Conservation (phyloP, 2,797 vertebrate species). For the Myotis planiceps region DNA sequence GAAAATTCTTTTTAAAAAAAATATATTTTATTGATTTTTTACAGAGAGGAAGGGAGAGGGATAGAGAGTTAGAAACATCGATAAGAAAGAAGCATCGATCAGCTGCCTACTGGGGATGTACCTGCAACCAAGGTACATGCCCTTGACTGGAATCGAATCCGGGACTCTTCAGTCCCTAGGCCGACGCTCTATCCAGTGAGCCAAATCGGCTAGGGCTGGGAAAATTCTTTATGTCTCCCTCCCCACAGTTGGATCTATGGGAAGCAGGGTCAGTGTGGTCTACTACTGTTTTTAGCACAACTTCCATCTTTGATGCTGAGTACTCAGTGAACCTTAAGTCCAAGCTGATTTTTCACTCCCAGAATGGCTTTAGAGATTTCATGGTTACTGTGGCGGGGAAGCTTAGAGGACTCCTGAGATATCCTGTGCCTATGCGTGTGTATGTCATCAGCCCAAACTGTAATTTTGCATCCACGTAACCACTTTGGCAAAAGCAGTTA, state of each 20-base stretch:
- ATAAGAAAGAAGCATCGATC: too few species aligned
- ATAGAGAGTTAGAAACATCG: too few species aligned
- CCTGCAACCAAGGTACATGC: too few species aligned
- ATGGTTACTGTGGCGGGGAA: background rate
- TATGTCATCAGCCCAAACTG: background rate
- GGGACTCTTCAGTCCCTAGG: too few species aligned
- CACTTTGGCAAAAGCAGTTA: background rate
- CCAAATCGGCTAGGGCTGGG: background rate
- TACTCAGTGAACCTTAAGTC: background rate
- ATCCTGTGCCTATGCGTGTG: background rate
- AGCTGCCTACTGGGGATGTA: too few species aligned
- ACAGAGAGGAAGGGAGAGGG: too few species aligned
- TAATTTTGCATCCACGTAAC: background rate
- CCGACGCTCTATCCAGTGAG: too few species aligned
- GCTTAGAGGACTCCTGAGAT: constrained; percentile 18
- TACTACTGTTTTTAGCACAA: background rate
- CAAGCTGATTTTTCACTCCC: constrained; percentile 34
- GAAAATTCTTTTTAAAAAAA: background rate
- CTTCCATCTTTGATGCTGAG: background rate
- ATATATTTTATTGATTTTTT: too few species aligned
- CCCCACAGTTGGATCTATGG: background rate
- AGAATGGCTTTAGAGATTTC: constrained; percentile 45
- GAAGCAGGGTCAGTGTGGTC: background rate
- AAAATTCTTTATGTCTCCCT: background rate
- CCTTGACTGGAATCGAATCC: too few species aligned